Evolutionary conservation across 2,113 vertebrate species (phyloP).

Genomic region (Psittacula cyanocephala): DNA sequence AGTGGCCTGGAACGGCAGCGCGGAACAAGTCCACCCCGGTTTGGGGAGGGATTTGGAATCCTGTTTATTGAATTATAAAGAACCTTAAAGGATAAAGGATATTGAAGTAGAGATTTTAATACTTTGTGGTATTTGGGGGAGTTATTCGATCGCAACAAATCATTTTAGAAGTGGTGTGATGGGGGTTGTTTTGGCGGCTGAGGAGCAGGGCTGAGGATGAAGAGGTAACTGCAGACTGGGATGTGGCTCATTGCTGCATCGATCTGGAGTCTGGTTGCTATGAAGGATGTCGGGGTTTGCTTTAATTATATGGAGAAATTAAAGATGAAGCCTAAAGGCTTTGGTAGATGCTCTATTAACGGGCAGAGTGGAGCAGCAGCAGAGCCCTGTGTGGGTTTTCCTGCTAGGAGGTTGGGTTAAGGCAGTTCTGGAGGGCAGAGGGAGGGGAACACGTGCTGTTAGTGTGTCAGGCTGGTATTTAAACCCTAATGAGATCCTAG

Average conservation of each 20-base stretch:
- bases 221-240: not conserved
- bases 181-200: not conserved
- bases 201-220: not conserved
- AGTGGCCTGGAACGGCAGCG: slow-evolving; percentile 74
- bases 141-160: slow-evolving; percentile 80
- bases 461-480: not conserved
- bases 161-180: slow-evolving; percentile 23
- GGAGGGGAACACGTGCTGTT: fast-evolving
- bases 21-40: slow-evolving; percentile 69
- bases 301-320: not conserved
- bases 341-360: not conserved
- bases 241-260: not conserved
- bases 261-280: fast-evolving
- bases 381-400: fast-evolving
- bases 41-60: slow-evolving; percentile 79
- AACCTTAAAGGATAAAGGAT: slow-evolving; percentile 85
- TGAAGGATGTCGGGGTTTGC: fast-evolving
- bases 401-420: not conserved
- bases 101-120: slow-evolving; percentile 81
- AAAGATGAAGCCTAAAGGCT: not conserved
- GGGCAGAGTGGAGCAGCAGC: not conserved
- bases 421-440: not conserved
- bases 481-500: not conserved
- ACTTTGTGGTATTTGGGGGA: slow-evolving; percentile 72
- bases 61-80: slow-evolving; percentile 89